Evolutionary conservation across 2,888 invertebrate species (phyloP), one percentile per base, ranked within the genome.

Genomic region (Agrotis ipsilon): DNA sequence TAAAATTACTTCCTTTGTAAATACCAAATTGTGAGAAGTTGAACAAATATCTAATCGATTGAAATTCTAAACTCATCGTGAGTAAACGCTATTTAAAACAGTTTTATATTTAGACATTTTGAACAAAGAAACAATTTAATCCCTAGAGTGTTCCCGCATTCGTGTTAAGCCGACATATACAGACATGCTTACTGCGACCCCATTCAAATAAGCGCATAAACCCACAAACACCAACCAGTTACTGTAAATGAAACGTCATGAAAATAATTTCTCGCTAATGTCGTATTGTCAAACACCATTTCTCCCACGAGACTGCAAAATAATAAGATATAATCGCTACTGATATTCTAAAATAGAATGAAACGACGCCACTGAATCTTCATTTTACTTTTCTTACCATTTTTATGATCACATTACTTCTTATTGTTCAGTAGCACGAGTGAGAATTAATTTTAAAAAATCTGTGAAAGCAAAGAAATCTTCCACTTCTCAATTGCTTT

Each of bases 1-100:
- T 72, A 60, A 73, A 83, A 78, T 80, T 72, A 75, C 78, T 83
- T 85, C 81, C 85, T 83, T 72, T 77, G 57, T 61, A 68, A 62
- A 60, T 65, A 73, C 32, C 21, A 58, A 71, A 54, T 51, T 67
- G 57, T 55, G 60, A 67, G 67, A 66, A 82, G 70, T 78, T 54
- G 39, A 49, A 61, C 45, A 48, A 61, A 78, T 72, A 45, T 66
- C 45, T 83, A 72, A 80, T 77, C 77, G 68, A 69, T 66, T 76
- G 32, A 43, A 68, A 64, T 62, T 64, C 45, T 64, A 68, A 72
- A 48, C 39, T 45, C 45, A 65, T 61, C 57, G 68, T 54, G 77
- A 73, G 51, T 62, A 39, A 67, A 64, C 46, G 65, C 9, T 59
- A 66, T 70, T 51, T 21, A 32, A 51, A 32, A 68, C 45, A 49